Evolutionary conservation across 2,888 invertebrate genomes (phyloP).

Genomic region (Mesorhabditis belari): DNA sequence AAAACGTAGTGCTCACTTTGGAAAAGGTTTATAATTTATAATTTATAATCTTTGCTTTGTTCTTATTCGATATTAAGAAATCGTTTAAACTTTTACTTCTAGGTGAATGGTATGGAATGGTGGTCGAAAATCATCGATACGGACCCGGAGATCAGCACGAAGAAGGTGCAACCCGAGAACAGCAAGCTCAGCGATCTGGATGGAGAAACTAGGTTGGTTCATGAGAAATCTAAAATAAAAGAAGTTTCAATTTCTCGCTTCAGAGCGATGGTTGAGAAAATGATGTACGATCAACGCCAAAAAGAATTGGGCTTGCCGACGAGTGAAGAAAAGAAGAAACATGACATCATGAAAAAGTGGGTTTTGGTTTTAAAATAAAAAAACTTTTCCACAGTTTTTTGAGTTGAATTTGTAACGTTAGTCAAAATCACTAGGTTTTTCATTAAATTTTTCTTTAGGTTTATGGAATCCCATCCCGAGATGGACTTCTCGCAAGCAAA

Average conservation of each 20-base stretch:
- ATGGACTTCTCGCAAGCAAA: constrained; percentile 99
- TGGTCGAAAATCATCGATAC: constrained; percentile 81
- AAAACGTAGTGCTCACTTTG: constrained; percentile 73
- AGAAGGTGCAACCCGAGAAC: constrained; percentile 94
- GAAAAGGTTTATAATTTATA: no score
- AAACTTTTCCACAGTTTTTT: constrained; percentile 13
- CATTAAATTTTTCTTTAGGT: constrained; percentile 68
- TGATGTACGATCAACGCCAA: constrained; percentile 99
- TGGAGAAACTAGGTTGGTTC: constrained; percentile 91
- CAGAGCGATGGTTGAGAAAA: constrained; percentile 78
- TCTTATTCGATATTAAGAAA: no score
- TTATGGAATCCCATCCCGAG: constrained; percentile 96
- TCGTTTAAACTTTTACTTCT: no score
- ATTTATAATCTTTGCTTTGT: no score
- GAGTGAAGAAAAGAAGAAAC: constrained; percentile 50
- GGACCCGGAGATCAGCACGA: constrained; percentile 95
- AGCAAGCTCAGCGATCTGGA: constrained; percentile 90
- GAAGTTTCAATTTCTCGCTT: no score
- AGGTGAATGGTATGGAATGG: constrained; percentile 99
- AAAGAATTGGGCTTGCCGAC: constrained; percentile 56
- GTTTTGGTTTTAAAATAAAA: no score
- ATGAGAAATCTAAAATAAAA: no score
- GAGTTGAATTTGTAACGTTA: neutral
- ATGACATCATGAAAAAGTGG: constrained; percentile 84
- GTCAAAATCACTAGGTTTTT: no score